A percentile compares a stretch with the other conserved stretches of the same genome.
phyloP scores from a whole-genome alignment of 2,113 vertebrate genomes.

The Alexandromys fortis region DNA sequence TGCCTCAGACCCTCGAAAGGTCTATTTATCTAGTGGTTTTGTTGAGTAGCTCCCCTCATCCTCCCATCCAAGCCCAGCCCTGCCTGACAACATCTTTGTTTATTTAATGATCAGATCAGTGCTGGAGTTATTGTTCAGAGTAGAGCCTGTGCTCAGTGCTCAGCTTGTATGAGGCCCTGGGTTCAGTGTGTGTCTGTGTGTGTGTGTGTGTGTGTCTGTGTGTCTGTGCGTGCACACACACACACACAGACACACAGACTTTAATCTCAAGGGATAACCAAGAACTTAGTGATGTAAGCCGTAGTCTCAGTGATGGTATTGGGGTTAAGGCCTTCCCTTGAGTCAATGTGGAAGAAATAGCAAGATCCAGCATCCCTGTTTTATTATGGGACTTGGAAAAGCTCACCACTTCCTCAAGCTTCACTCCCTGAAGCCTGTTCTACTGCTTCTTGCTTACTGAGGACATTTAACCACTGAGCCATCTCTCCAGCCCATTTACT shows the following conservation, averaged over 20 bases:
- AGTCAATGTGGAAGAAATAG: neutral
- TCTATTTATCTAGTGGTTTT: neutral
- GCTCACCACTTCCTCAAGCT: neutral
- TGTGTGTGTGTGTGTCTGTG: too few species aligned
- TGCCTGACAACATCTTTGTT: neutral
- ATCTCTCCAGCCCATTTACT: neutral
- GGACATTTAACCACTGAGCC: neutral
- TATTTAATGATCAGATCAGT: neutral
- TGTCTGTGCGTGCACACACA: neutral
- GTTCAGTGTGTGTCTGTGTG: neutral
- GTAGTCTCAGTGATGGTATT: neutral
- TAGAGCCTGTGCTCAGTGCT: neutral
- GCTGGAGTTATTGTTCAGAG: neutral
- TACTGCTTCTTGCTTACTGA: neutral
- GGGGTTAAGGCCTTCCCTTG: neutral
- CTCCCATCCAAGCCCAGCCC: neutral
- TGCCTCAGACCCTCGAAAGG: neutral
- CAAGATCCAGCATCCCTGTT: neutral
- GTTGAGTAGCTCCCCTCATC: too few species aligned
- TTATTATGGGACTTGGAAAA: neutral
- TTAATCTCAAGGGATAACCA: neutral
- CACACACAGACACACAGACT: neutral
- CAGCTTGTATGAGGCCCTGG: neutral
- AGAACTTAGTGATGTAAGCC: neutral
- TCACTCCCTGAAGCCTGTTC: slow-evolving; percentile 7